These are phyloP conservation scores for Fulmarus glacialis DNA, from an alignment of 2,113 vertebrate genomes.

Conservation along the genomic window DNA sequence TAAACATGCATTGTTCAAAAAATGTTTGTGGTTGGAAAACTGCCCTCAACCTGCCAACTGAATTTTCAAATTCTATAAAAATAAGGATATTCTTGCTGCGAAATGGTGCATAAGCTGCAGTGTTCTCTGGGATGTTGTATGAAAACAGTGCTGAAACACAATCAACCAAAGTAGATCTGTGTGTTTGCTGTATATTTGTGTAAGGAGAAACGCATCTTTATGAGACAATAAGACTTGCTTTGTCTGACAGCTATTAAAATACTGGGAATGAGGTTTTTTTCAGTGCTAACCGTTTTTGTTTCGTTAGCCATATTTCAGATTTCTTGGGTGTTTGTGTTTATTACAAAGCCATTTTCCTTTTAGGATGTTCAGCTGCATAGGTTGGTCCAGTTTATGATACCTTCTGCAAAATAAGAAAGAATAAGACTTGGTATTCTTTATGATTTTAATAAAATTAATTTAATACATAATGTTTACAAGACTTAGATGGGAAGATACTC, in stretches of 20 bases:
- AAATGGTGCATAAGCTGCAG: slow-evolving; percentile 33
- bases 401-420: neutral
- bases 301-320: neutral
- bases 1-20: slow-evolving; percentile 30
- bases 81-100: slow-evolving; percentile 50
- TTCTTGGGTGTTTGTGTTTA: neutral
- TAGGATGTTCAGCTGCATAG: neutral
- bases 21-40: slow-evolving; percentile 60
- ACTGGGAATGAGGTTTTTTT: neutral
- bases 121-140: neutral
- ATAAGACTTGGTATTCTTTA: neutral
- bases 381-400: neutral
- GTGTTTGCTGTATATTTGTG: neutral
- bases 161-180: neutral
- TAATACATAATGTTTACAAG: neutral
- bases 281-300: neutral
- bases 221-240: neutral
- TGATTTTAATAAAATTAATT: neutral
- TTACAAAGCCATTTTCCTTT: neutral
- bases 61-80: slow-evolving; percentile 65
- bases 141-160: slow-evolving; percentile 46
- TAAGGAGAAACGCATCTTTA: neutral
- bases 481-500: neutral
- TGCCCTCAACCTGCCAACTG: slow-evolving; percentile 35
- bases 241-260: slow-evolving; percentile 14